phyloP scores from a whole-genome alignment of 2,888 invertebrate genomes.

The Aphidius colemani region DNA sequence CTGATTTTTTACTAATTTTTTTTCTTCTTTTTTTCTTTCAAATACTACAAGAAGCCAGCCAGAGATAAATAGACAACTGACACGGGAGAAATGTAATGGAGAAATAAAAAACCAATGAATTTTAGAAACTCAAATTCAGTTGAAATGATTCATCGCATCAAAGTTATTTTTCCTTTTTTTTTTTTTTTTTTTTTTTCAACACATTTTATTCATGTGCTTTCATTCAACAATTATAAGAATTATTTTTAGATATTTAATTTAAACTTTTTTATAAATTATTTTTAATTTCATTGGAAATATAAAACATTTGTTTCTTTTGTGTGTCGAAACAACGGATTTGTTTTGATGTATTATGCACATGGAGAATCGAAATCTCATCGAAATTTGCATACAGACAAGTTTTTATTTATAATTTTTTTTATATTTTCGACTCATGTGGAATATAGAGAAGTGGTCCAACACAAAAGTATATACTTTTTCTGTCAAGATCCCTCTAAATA shows the following conservation, averaged over 20 bases:
- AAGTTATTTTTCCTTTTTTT: conserved; percentile 5
- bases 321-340: conserved; percentile 16
- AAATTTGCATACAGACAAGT: conserved; percentile 27
- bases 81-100: conserved; percentile 1
- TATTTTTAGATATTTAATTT: neutral
- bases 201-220: neutral
- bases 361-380: conserved; percentile 19
- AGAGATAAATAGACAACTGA: conserved; percentile 24
- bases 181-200: conserved; percentile 10
- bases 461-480: conserved; percentile 12
- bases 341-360: conserved; percentile 28
- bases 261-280: conserved; percentile 1
- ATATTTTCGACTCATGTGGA: neutral
- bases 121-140: conserved; percentile 15
- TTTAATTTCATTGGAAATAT: neutral
- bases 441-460: conserved; percentile 12
- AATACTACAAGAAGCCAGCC: neutral
- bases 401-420: conserved; percentile 8
- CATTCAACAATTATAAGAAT: neutral
- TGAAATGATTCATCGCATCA: conserved; percentile 13
- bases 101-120: conserved; percentile 9
- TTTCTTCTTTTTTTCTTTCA: neutral
- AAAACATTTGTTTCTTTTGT: conserved; percentile 7
- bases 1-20: neutral
- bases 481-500: neutral